Evolutionary conservation across 2,113 vertebrate genomes (phyloP).

Genomic region (Entomyzon cyanotis): DNA sequence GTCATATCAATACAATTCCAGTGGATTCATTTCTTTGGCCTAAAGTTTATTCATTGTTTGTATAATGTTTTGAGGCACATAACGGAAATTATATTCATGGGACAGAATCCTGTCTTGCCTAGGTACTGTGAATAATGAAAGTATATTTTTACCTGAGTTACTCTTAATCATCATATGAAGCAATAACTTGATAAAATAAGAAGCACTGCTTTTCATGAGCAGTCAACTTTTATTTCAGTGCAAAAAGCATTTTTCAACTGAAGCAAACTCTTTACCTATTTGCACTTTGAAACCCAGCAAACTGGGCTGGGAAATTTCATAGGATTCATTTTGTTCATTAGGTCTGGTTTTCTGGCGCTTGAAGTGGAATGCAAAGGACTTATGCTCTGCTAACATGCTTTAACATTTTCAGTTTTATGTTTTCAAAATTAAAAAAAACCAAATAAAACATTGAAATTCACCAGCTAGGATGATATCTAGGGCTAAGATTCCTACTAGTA

Average conservation of each 20-base stretch:
- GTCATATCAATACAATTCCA: neutral
- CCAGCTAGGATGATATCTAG: neutral
- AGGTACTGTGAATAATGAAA: neutral
- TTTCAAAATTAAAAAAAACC: neutral
- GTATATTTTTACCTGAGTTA: neutral
- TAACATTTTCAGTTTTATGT: neutral
- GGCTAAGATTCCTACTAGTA: neutral
- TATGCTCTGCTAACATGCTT: neutral
- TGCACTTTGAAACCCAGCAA: neutral
- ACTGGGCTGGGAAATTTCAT: neutral
- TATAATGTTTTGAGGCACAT: neutral
- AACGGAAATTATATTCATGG: neutral
- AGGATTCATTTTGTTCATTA: neutral
- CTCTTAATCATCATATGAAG: neutral
- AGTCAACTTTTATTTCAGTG: neutral
- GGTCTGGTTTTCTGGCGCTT: neutral
- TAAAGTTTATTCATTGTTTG: neutral
- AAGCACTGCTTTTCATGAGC: neutral
- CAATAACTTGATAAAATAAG: neutral
- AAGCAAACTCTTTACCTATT: neutral
- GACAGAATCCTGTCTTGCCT: neutral
- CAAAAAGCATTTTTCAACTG: neutral
- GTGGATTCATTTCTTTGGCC: neutral
- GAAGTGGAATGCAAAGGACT: neutral
- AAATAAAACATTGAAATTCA: neutral